Conservation (phyloP, 2,113 vertebrate species). For the Salvelinus fontinalis region DNA sequence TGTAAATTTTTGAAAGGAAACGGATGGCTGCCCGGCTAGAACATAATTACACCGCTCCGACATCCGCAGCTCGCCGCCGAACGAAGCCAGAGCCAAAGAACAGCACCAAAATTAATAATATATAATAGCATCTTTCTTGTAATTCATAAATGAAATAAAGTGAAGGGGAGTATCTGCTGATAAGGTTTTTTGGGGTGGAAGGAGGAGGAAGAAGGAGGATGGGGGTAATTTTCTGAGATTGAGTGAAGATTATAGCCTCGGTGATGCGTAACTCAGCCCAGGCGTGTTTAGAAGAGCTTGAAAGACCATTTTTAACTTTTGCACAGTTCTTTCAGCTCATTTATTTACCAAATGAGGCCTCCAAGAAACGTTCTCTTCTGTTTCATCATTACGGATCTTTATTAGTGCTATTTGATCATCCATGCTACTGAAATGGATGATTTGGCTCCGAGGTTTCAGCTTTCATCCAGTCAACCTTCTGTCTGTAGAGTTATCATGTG, state of each 20-base stretch:
- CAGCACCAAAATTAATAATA: slow-evolving; percentile 97
- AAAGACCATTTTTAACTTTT: slow-evolving; percentile 8
- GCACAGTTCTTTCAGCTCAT: background rate
- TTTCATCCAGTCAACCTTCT: background rate
- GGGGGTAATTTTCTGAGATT: slow-evolving; percentile 77
- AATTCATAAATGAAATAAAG: slow-evolving; percentile 99
- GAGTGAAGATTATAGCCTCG: slow-evolving; percentile 81
- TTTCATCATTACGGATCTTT: background rate
- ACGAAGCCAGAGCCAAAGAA: slow-evolving; percentile 84
- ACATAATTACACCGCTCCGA: slow-evolving; percentile 97
- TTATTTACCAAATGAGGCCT: slow-evolving; percentile 6
- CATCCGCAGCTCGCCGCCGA: slow-evolving; percentile 88
- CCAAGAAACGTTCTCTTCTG: background rate
- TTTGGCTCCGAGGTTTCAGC: background rate
- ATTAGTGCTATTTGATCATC: slow-evolving; percentile 4
- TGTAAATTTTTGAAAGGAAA: slow-evolving; percentile 99
- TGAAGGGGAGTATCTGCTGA: slow-evolving; percentile 87
- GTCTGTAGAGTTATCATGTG: background rate
- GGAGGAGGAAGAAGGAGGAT: background rate
- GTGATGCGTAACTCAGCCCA: slow-evolving; percentile 75
- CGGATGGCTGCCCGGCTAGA: slow-evolving; percentile 99
- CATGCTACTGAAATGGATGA: background rate
- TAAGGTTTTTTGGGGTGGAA: slow-evolving; percentile 68
- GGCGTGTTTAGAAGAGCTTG: background rate
- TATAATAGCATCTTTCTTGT: slow-evolving; percentile 97